Percentiles rank a stretch among this genome's conserved stretches.
Conservation (phyloP, 2,113 vertebrate genomes). For the Sylvia atricapilla region DNA sequence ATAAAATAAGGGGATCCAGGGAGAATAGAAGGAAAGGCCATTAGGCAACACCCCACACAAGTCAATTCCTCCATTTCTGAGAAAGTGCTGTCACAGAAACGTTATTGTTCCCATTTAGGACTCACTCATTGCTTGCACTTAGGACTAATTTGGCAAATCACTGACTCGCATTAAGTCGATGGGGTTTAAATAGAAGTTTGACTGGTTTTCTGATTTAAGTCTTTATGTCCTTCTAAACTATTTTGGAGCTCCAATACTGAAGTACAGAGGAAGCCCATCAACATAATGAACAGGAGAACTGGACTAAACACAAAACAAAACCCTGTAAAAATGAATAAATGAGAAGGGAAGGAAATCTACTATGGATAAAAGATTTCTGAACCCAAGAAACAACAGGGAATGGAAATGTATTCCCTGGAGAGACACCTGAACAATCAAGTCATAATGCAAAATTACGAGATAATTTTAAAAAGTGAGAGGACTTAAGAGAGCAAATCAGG, state of each 20-base stretch:
- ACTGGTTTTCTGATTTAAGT: conserved; percentile 25
- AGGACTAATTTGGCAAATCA: conserved; percentile 23
- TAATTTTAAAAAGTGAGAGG: not conserved
- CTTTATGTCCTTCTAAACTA: not conserved
- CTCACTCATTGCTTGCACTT: not conserved
- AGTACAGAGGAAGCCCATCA: not conserved
- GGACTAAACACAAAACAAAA: not conserved
- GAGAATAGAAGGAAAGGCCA: not conserved
- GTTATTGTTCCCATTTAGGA: conserved; percentile 9
- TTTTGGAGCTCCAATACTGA: not conserved
- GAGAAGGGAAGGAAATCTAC: not conserved
- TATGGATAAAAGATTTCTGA: not conserved
- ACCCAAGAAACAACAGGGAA: not conserved
- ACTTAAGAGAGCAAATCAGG: not conserved
- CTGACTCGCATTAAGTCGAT: not conserved
- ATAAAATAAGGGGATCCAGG: not conserved
- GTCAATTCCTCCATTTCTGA: not conserved
- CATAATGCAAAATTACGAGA: not conserved
- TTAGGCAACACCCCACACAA: not conserved
- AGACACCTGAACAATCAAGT: not conserved
- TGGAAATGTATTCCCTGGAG: not conserved
- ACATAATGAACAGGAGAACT: not conserved
- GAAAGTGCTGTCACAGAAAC: not conserved
- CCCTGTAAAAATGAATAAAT: not conserved
- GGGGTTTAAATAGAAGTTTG: conserved; percentile 36